phyloP scores from a whole-genome alignment of 2,797 vertebrate species.

The Hozukius guyotensis region DNA sequence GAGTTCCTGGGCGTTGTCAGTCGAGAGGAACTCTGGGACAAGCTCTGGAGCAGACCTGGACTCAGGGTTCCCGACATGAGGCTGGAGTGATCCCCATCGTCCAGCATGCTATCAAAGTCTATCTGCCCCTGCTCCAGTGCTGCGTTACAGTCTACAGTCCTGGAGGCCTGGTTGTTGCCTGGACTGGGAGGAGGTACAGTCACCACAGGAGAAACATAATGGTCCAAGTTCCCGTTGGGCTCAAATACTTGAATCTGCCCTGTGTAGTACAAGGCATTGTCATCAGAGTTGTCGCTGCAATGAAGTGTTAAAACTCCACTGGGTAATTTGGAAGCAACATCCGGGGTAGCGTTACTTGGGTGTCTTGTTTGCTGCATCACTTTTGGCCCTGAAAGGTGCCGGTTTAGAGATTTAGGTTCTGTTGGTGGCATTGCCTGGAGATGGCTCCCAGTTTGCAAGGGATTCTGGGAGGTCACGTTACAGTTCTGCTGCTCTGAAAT shows the following conservation, averaged over 20 bases:
- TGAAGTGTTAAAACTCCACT: conserved; percentile 23
- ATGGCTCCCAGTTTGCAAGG: conserved; percentile 63
- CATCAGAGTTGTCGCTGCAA: background rate
- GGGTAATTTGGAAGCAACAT: conserved; percentile 73
- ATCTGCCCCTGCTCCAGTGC: conserved; percentile 85
- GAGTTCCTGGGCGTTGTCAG: conserved; percentile 92
- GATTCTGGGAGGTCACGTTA: conserved; percentile 76
- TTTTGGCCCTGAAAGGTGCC: conserved; percentile 73
- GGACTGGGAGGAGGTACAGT: conserved; percentile 59
- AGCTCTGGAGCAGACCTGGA: conserved; percentile 88
- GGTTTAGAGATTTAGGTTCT: conserved; percentile 73
- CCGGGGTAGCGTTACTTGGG: conserved; percentile 63
- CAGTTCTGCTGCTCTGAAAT: conserved; percentile 78
- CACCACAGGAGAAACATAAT: conserved; percentile 14
- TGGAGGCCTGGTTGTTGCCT: conserved; percentile 81
- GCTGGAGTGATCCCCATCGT: conserved; percentile 91
- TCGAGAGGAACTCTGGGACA: conserved; percentile 91
- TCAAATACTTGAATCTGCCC: conserved; percentile 91
- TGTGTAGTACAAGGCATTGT: conserved; percentile 85
- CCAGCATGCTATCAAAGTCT: conserved; percentile 92
- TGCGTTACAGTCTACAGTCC: conserved; percentile 83
- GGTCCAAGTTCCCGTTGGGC: conserved; percentile 76
- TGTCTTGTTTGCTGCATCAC: conserved; percentile 78
- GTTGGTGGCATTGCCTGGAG: conserved; percentile 86
- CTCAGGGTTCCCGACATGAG: conserved; percentile 90